Evolutionary conservation across 1,140 invertebrate genomes (phyloP).

Genomic region (Ceratosolen fusciceps): DNA sequence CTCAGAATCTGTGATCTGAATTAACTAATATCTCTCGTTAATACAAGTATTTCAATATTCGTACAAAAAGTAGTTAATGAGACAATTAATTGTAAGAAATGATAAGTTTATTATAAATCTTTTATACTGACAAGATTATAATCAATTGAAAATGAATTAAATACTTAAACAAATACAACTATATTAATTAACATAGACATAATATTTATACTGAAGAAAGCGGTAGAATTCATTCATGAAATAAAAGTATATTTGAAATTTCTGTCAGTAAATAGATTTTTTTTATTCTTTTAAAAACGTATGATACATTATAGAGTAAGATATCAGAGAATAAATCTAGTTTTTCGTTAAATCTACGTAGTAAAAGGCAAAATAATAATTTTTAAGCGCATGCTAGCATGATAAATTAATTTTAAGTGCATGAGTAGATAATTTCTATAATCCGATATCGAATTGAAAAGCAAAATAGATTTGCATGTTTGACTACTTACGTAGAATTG

Average conservation of each 20-base stretch:
- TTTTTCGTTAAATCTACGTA: not conserved
- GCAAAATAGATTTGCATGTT: slow-evolving; percentile 16
- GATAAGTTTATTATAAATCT: not conserved
- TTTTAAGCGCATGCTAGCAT: slow-evolving; percentile 37
- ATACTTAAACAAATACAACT: too few species aligned
- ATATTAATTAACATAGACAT: too few species aligned
- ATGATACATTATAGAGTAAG: not conserved
- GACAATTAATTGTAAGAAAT: not conserved
- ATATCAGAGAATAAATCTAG: not conserved
- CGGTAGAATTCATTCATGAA: not conserved
- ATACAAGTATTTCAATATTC: slow-evolving; percentile 28
- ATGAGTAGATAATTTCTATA: slow-evolving; percentile 48
- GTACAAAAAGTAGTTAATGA: slow-evolving; percentile 23
- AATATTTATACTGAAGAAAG: not conserved
- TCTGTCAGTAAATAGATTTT: slow-evolving; percentile 8
- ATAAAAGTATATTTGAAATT: not conserved
- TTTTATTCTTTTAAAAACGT: not conserved
- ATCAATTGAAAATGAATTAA: not conserved
- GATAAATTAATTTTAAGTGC: slow-evolving; percentile 40
- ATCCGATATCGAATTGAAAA: slow-evolving; percentile 5
- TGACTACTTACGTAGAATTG: slow-evolving; percentile 19
- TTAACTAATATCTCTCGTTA: slow-evolving; percentile 14
- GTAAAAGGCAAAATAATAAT: slow-evolving; percentile 5
- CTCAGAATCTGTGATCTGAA: slow-evolving; percentile 45
- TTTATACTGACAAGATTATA: slow-evolving; percentile 7